A percentile compares a stretch with the other conserved stretches of the same genome.
Evolutionary conservation across 1,140 invertebrate genomes (phyloP).

Genomic region (Hetaerina americana): DNA sequence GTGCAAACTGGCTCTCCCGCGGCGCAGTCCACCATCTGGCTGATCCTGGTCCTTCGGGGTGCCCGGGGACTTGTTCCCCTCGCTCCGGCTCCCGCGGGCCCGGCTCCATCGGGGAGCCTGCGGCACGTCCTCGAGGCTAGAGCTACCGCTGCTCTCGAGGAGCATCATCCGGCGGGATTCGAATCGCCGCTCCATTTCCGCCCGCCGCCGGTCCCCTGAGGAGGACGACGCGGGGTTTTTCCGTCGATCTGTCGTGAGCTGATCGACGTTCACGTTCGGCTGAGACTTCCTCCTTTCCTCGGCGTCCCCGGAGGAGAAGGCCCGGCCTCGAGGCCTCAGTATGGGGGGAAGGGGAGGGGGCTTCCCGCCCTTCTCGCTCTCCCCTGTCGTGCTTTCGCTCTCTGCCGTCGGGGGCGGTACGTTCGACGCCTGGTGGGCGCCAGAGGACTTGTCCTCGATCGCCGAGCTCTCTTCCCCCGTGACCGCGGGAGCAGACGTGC

Average conservation of each 20-base stretch:
- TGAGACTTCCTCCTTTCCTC: neutral
- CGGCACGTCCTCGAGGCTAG: slow-evolving; percentile 60
- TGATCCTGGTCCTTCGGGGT: neutral
- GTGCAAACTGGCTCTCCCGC: neutral
- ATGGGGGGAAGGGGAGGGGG: neutral
- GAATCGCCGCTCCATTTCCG: slow-evolving; percentile 37
- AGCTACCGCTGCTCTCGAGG: slow-evolving; percentile 58
- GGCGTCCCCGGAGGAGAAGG: neutral
- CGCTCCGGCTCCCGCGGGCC: neutral
- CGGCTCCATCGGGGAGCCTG: neutral
- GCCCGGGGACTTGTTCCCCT: neutral
- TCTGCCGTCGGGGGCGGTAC: neutral
- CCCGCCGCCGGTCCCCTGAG: slow-evolving; percentile 40
- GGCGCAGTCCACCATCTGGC: neutral
- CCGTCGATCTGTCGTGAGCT: neutral
- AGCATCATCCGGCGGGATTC: slow-evolving; percentile 25
- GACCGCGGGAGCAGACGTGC: slow-evolving; percentile 8
- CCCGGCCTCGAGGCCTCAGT: neutral
- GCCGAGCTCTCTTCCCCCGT: slow-evolving; percentile 21
- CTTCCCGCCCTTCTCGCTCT: neutral
- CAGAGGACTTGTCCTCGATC: slow-evolving; percentile 18
- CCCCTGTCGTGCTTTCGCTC: neutral
- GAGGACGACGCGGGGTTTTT: slow-evolving; percentile 17
- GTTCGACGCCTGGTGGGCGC: neutral
- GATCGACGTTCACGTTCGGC: neutral